Base-by-base conservation (phyloP, 2,797 vertebrate genomes). In the Chaenodraco wilsoni region DNA sequence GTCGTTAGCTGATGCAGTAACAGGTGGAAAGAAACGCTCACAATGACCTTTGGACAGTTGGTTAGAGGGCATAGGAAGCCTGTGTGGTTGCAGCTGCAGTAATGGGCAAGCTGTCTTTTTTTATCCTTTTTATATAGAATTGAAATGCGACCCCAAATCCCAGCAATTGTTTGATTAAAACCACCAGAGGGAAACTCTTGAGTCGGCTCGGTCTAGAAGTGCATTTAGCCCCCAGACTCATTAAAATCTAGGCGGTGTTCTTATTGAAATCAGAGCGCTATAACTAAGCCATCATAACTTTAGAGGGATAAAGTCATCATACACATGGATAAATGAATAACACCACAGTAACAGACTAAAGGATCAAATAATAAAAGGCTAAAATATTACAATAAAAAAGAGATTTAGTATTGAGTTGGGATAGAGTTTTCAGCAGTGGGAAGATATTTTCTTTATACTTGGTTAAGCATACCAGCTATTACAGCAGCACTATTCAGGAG, bases 21-120 rank as follows among this genome's bases (percentile, higher is more conserved):
- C 89, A 93, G 88, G 90, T 92, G 89, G 79, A 88, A 75, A 68
- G 67, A 51, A 82, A 82, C 48, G 12, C 67, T 71, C 2, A 13
- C 50, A 66, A 21, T 45, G 65, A 76, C 51, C 63, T 44, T 37
- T 72, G 59, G 64, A 56, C n/a, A 23, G 23, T 66, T 58, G 3
- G 52, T 64, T 40, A 23, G 6, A 72, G 44, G 60, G 43, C 21
- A 50, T 4, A 57, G 65, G 55, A 51, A 17, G 54, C n/a, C 9
- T 59, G 58, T 1, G 2, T 19, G 11, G 49, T 49, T 55, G 31
- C 46, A 48, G 72, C 63, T 55, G 65, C 46, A 58, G 40, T 3
- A 5, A 56, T 13, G 19, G 12, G n/a, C 33, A 46, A 13, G 9
- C 16, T 43, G 1, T 50, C 23, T 52, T 41, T 65, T 41, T 65